Evolutionary conservation across 2,113 vertebrate genomes (phyloP), one percentile per base, ranked within the genome.

Genomic region (Lycaon pictus): DNA sequence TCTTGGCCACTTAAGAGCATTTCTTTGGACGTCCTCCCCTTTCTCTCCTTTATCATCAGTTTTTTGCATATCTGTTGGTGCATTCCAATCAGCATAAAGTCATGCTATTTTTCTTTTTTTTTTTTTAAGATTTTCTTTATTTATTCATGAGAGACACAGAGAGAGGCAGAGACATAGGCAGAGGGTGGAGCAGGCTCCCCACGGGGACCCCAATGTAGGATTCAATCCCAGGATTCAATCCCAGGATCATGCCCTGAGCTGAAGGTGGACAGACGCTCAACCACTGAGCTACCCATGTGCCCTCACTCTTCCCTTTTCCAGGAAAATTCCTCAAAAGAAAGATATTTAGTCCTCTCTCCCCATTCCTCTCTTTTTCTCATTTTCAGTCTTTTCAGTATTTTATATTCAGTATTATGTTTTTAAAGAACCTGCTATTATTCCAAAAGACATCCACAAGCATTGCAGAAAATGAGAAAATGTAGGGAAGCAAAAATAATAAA

Each of bases 361-460:
- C 35, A 67, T 77, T 81, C 13, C 15, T 79, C 90, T 69, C 69
- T 79, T 91, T 84, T 95, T 77, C 23, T 88, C 77, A 89, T 82
- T 82, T 69, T 51, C 15, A 51, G 81, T 77, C 55, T 93, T 93
- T 86, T 67, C 22, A 53, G 32, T 79, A 25, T 79, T 87, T 88
- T 80, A 23, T 51, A 25, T 12, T 63, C 62, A 29, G 62, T 11
- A 25, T 80, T 81, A 72, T 72, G 11, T 74, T 56, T 95, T 87
- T 15, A 95, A 82, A 74, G 88, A 92, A 88, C 22, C 76, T 56
- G 19, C 43, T 25, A 23, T 77, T 82, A 88, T 88, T 92, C 88
- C 48, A 63, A 56, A 88, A 88, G 95, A 87, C 55, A 65, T 51
- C 37, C 27, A 88, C 15, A 20, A 63, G 25, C 48, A 88, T 63